Evolutionary conservation across 1,140 invertebrate genomes (phyloP), one percentile per base, ranked within the genome.

Genomic region (Caerostris extrusa): DNA sequence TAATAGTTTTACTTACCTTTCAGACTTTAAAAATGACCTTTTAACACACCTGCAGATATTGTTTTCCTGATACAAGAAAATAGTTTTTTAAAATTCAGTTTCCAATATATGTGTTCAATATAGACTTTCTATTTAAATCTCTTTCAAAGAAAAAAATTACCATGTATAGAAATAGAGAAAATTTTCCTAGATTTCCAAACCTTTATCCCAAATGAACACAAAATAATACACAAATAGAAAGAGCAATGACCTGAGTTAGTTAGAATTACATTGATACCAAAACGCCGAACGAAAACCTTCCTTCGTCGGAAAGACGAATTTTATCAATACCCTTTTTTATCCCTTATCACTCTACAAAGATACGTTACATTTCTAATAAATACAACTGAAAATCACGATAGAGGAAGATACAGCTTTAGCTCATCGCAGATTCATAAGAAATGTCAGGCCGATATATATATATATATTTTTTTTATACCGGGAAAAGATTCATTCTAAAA

Each of bases 361-460:
- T 57, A 85, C 17, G n/a, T 85, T 85, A 58, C 14, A 19, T 57
- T 57, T 19, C 56, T 58, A n/a, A 57, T 85, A 19, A 85, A 85
- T 85, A 57, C 55, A 85, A 58, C 19, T 85, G 17, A 17, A 85
- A 56, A 85, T 58, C 55, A 85, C n/a, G 57, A 56, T 85, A 10
- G 19, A 58, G 55, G n/a, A 57, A 19, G 17, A 85, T 10, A n/a
- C 55, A 81, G 82, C 57, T 57, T 57, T 85, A 85, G 17, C 57
- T 85, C 82, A 57, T 85, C 57, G 12, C 82, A 58, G 82, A 58
- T 19, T 58, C 55, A 58, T 85, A 57, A 85, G 55, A 85, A 57
- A 58, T 57, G 57, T 85, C 82, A 56, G n/a, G 34, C 34, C 12
- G 71, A 12, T 77, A 77, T 77, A 7, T 77, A 8, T 77, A 12